phyloP scores from a whole-genome alignment of 92 coral and sea anemone genomes.

The Epizoanthus fatuus region DNA sequence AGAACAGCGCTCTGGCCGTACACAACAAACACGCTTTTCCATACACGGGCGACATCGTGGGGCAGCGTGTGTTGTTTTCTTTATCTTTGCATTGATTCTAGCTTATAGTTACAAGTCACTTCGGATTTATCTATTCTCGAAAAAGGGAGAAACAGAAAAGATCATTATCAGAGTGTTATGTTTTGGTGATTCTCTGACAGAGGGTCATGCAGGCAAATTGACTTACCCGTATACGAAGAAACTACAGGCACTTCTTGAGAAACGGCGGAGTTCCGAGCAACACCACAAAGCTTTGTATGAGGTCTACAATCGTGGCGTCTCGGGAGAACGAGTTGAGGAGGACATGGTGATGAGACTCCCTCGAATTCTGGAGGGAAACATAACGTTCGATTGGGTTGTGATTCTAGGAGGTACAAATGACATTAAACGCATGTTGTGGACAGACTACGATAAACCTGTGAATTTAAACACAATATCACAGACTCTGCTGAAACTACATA shows the following conservation, averaged over 20 bases:
- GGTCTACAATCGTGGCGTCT: slow-evolving; percentile 59
- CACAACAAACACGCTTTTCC: not conserved
- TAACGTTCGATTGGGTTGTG: slow-evolving; percentile 79
- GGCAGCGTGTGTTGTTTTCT: not conserved
- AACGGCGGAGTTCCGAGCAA: slow-evolving; percentile 22
- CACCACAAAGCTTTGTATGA: slow-evolving; percentile 16
- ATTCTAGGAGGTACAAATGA: slow-evolving; percentile 91
- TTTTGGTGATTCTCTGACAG: slow-evolving; percentile 79
- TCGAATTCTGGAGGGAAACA: slow-evolving; percentile 20
- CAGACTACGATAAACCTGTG: not conserved
- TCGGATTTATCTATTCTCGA: slow-evolving; percentile 33
- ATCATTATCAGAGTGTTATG: slow-evolving; percentile 46
- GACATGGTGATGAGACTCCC: slow-evolving; percentile 49
- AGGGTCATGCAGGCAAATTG: slow-evolving; percentile 21
- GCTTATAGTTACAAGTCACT: slow-evolving; percentile 37
- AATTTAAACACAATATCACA: slow-evolving; percentile 45
- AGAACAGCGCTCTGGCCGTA: not conserved
- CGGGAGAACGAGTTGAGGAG: slow-evolving; percentile 68
- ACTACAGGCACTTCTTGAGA: slow-evolving; percentile 48
- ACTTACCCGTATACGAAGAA: slow-evolving; percentile 65
- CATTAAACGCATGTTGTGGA: slow-evolving; percentile 28
- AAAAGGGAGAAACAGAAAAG: not conserved
- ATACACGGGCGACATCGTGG: not conserved
- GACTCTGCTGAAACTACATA: slow-evolving; percentile 63
- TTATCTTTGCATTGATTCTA: slow-evolving; percentile 22